Conservation (phyloP, 2,888 invertebrate species). For the Hypsopygia costalis region DNA sequence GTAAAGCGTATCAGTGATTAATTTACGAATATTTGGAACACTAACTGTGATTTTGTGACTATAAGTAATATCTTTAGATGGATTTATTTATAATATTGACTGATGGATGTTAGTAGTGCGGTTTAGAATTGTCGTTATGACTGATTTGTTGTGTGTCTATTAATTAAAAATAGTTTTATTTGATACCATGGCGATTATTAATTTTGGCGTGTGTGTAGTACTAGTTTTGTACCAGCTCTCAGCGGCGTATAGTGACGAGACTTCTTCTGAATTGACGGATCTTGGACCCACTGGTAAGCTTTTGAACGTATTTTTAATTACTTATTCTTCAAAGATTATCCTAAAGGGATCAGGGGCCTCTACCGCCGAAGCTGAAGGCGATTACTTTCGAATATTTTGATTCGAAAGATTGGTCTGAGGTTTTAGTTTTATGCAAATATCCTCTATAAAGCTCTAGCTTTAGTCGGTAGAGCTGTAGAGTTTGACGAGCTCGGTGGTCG, state of each 20-base stretch:
- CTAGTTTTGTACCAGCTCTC: slow-evolving; percentile 63
- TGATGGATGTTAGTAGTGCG: slow-evolving; percentile 27
- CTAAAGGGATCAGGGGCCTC: too few species aligned
- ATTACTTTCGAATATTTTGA: too few species aligned
- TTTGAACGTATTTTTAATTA: too few species aligned
- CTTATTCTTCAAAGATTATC: too few species aligned
- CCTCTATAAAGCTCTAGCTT: too few species aligned
- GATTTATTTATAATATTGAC: slow-evolving; percentile 50
- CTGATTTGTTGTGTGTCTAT: slow-evolving; percentile 42
- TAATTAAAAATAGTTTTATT: slow-evolving; percentile 51
- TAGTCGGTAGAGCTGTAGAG: too few species aligned
- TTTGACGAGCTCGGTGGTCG: too few species aligned
- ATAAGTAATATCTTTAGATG: slow-evolving; percentile 39
- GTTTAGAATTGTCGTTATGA: slow-evolving; percentile 42
- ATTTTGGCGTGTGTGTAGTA: slow-evolving; percentile 65
- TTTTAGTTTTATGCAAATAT: too few species aligned
- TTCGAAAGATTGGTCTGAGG: too few species aligned
- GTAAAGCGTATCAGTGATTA: slow-evolving; percentile 23
- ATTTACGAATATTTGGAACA: slow-evolving; percentile 11
- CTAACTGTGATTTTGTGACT: slow-evolving; percentile 28
- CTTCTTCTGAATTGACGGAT: slow-evolving; percentile 63
- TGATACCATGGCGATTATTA: slow-evolving; percentile 64
- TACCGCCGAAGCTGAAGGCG: too few species aligned
- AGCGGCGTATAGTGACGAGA: slow-evolving; percentile 51
- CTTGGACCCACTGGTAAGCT: slow-evolving; percentile 56